Evolutionary conservation across 2,113 vertebrate species (phyloP).

Genomic region (Rhinopomastus cyanomelas): DNA sequence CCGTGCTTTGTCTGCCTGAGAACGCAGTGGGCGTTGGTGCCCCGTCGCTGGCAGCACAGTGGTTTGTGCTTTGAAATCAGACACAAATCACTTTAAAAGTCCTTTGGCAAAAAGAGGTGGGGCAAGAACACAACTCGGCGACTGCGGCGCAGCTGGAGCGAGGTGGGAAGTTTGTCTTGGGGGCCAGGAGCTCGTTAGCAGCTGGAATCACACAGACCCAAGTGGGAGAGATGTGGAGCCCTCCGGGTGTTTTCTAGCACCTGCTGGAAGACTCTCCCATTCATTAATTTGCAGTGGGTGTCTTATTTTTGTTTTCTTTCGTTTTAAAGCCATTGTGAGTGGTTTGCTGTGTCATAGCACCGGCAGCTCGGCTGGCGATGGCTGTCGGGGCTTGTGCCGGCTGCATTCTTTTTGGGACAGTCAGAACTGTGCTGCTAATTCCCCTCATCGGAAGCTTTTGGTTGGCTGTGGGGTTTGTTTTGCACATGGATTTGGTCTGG

Average conservation of each 20-base stretch:
- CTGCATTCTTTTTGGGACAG: slow-evolving; percentile 10
- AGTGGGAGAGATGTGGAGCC: rapidly evolving
- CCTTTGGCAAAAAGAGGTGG: slow-evolving; percentile 43
- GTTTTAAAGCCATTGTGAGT: background rate
- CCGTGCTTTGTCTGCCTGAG: slow-evolving; percentile 29
- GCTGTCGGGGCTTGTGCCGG: background rate
- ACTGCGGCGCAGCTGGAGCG: background rate
- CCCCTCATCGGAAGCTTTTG: background rate
- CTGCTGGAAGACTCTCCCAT: slow-evolving; percentile 2
- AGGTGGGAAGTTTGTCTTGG: background rate
- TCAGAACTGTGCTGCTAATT: background rate
- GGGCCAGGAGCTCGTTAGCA: background rate
- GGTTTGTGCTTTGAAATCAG: slow-evolving; percentile 18
- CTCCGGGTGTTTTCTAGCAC: background rate
- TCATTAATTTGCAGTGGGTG: background rate
- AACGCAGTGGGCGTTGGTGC: slow-evolving; percentile 48
- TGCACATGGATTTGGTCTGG: background rate
- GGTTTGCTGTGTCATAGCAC: background rate
- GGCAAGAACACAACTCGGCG: background rate
- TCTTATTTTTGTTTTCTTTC: background rate
- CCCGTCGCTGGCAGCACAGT: rapidly evolving
- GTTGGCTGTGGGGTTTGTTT: background rate
- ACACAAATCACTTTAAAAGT: background rate
- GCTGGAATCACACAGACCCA: background rate
- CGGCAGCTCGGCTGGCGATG: background rate